These are phyloP conservation scores for Phoxinus phoxinus DNA, from an alignment of 2,113 vertebrate species.

Conservation along the genomic window DNA sequence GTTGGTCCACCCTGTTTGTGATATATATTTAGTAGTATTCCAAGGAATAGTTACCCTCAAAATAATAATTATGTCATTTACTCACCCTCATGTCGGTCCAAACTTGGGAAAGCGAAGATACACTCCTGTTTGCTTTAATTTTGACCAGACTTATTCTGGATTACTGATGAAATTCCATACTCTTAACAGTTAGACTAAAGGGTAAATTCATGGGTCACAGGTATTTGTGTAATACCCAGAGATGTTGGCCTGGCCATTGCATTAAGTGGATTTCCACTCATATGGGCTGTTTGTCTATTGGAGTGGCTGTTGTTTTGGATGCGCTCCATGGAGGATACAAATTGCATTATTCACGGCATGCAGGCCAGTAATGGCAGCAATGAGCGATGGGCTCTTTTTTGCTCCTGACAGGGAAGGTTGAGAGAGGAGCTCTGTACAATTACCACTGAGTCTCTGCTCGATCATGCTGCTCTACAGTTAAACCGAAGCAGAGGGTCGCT, in stretches of 20 bases:
- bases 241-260: constrained; percentile 63
- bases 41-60: not conserved
- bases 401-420: constrained; percentile 78
- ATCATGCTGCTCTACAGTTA: constrained; percentile 63
- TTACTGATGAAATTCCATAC: not conserved
- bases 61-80: not conserved
- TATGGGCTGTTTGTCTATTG: constrained; percentile 77
- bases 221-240: constrained; percentile 66
- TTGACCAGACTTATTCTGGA: not conserved
- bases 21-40: not conserved
- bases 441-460: constrained; percentile 72
- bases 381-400: constrained; percentile 79
- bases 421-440: constrained; percentile 72
- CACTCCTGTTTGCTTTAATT: not conserved
- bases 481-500: constrained; percentile 46
- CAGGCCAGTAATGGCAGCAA: constrained; percentile 76
- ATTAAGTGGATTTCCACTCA: constrained; percentile 76
- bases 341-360: constrained; percentile 82
- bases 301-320: constrained; percentile 78
- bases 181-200: constrained; percentile 58
- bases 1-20: not conserved
- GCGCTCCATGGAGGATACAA: constrained; percentile 81
- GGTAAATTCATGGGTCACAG: constrained; percentile 67
- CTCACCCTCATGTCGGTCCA: not conserved
- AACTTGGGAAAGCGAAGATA: not conserved